Percentiles rank a stretch among this genome's conserved stretches.
Evolutionary conservation across 1,140 invertebrate genomes (phyloP).

Genomic region (Drosophila tristis): DNA sequence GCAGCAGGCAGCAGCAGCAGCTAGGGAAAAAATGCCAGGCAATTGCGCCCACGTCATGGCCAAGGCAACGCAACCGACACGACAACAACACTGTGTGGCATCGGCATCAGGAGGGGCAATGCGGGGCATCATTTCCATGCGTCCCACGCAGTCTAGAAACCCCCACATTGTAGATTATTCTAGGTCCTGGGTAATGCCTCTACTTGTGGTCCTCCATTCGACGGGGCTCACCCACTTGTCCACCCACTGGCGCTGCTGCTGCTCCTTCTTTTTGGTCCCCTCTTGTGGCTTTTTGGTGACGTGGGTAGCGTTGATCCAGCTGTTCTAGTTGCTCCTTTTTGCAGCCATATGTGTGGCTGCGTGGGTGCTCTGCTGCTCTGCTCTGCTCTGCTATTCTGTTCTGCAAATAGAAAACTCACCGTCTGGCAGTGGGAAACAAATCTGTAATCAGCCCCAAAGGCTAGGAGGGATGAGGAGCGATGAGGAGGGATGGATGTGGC

Average conservation of each 20-base stretch:
- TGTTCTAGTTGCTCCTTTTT: slow-evolving; percentile 4
- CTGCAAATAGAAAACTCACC: slow-evolving; percentile 48
- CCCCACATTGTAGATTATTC: neutral
- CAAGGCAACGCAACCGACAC: too few species aligned
- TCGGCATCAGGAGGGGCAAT: too few species aligned
- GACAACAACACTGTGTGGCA: too few species aligned
- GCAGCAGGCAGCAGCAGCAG: neutral
- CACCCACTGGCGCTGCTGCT: neutral
- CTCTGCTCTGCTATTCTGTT: neutral
- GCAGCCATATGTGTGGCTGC: slow-evolving; percentile 2
- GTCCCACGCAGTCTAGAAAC: slow-evolving; percentile 23
- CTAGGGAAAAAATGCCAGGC: slow-evolving; percentile 25
- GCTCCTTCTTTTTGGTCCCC: neutral
- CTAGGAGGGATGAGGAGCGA: too few species aligned
- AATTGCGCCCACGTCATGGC: slow-evolving; percentile 25
- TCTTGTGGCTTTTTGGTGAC: slow-evolving; percentile 25
- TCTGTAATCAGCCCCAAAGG: slow-evolving; percentile 41
- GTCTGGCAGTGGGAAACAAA: slow-evolving; percentile 37
- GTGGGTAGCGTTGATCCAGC: slow-evolving; percentile 23
- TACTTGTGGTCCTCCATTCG: too few species aligned
- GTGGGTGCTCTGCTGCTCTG: neutral
- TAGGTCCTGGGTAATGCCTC: too few species aligned
- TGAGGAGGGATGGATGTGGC: neutral
- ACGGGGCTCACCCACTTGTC: too few species aligned
- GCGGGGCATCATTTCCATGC: too few species aligned